These are phyloP conservation scores for Anagrus nilaparvatae DNA, from an alignment of 1,140 invertebrate species.

Conservation along the genomic window DNA sequence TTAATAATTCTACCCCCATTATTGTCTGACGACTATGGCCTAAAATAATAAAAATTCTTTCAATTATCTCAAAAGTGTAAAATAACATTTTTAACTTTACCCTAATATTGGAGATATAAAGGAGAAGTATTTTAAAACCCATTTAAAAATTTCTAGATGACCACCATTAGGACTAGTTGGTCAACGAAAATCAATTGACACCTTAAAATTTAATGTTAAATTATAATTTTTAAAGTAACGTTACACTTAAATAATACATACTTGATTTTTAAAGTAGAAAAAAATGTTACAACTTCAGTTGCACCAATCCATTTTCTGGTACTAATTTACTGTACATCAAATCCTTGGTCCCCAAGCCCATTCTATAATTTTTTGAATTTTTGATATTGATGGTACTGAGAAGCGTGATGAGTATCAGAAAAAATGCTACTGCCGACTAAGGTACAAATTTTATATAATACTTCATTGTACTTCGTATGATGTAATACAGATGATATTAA, in stretches of 20 bases:
- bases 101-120: conserved; percentile 84
- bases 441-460: conserved; percentile 48
- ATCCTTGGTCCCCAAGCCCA: conserved; percentile 71
- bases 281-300: conserved; percentile 70
- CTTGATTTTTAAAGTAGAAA: conserved; percentile 67
- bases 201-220: conserved; percentile 29
- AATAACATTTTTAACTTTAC: conserved; percentile 34
- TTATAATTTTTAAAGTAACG: too few species aligned
- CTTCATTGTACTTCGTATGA: conserved; percentile 60
- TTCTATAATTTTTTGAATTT: conserved; percentile 74
- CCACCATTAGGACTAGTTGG: conserved; percentile 67
- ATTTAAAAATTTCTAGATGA: conserved; percentile 75
- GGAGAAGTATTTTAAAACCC: conserved; percentile 82
- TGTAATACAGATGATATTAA: conserved; percentile 69
- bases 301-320: conserved; percentile 89
- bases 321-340: conserved; percentile 68
- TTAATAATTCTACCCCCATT: conserved; percentile 69
- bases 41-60: conserved; percentile 25
- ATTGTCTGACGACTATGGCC: conserved; percentile 85
- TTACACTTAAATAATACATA: too few species aligned
- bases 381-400: conserved; percentile 72
- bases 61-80: not conserved
- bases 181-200: conserved; percentile 77
- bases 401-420: conserved; percentile 43
- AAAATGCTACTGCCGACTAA: conserved; percentile 27